A percentile compares a stretch with the other conserved stretches of the same genome.
phyloP scores from a whole-genome alignment of 2,797 vertebrate species.

The Enteromius treurensis region DNA sequence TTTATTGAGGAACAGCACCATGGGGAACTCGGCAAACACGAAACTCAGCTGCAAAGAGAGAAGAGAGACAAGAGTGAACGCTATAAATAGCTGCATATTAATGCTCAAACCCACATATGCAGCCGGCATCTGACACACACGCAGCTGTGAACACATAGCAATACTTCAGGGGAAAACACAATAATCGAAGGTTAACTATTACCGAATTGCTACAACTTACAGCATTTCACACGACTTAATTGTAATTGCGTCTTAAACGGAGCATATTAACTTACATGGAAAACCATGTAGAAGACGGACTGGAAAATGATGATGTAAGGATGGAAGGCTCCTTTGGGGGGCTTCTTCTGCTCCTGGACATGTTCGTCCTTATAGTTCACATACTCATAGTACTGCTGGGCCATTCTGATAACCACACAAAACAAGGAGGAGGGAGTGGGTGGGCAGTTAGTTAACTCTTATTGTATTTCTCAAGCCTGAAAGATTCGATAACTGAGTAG shows the following conservation, averaged over 20 bases:
- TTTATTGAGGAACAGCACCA: slow-evolving; percentile 84
- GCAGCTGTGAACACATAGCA: not conserved
- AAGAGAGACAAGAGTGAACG: not conserved
- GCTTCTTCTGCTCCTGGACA: slow-evolving; percentile 83
- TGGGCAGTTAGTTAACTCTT: not conserved
- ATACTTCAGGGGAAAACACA: not conserved
- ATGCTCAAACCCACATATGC: slow-evolving; percentile 25
- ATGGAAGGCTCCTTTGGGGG: slow-evolving; percentile 82
- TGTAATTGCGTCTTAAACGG: not conserved
- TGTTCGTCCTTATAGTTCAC: slow-evolving; percentile 88
- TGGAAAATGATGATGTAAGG: slow-evolving; percentile 89
- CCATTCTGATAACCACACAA: slow-evolving; percentile 82
- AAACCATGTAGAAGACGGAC: slow-evolving; percentile 85
- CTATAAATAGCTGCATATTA: slow-evolving; percentile 34
- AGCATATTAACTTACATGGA: slow-evolving; percentile 80
- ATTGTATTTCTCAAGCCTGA: not conserved
- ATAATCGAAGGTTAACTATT: slow-evolving; percentile 15
- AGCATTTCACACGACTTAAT: slow-evolving; percentile 7
- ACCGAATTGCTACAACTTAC: not conserved
- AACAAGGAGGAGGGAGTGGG: not conserved
- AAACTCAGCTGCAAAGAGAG: slow-evolving; percentile 84
- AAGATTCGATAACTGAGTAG: not conserved
- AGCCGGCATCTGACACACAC: slow-evolving; percentile 13
- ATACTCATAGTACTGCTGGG: slow-evolving; percentile 94
- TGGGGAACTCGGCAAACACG: slow-evolving; percentile 90